These are phyloP conservation scores for Matsumyia berberina DNA, from an alignment of 2,888 invertebrate genomes.

Conservation along the genomic window DNA sequence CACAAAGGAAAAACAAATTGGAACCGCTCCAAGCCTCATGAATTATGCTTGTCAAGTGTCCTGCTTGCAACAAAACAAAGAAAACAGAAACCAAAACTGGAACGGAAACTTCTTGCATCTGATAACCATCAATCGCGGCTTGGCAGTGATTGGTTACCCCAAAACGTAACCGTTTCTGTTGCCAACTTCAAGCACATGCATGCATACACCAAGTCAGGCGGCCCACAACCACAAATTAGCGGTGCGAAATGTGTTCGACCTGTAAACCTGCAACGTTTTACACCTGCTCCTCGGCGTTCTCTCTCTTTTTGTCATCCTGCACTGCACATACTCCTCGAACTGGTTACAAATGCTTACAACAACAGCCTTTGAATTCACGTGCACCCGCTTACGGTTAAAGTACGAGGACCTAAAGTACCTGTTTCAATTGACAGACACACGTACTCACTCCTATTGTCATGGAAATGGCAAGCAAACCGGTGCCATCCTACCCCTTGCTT, in stretches of 20 bases:
- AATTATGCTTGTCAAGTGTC: slow-evolving; percentile 56
- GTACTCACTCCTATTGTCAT: slow-evolving; percentile 25
- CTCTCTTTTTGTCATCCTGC: too few relatives aligned
- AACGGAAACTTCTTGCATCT: slow-evolving; percentile 58
- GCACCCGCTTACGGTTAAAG: slow-evolving; percentile 16
- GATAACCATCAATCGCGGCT: slow-evolving; percentile 60
- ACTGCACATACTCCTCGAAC: too few relatives aligned
- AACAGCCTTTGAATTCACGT: slow-evolving; percentile 36
- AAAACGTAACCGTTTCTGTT: slow-evolving; percentile 50
- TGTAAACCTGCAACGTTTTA: slow-evolving; percentile 54
- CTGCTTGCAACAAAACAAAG: slow-evolving; percentile 5
- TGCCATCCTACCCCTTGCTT: slow-evolving; percentile 52
- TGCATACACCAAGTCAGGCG: slow-evolving; percentile 20
- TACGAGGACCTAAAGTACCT: slow-evolving; percentile 14
- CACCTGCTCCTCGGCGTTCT: slow-evolving; percentile 58
- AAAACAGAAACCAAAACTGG: not conserved
- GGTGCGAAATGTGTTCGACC: slow-evolving; percentile 37
- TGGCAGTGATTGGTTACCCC: slow-evolving; percentile 56
- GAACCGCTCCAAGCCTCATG: slow-evolving; percentile 56
- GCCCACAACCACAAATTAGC: slow-evolving; percentile 48
- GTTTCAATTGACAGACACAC: slow-evolving; percentile 17
- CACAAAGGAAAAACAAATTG: slow-evolving; percentile 41
- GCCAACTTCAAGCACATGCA: too few relatives aligned
- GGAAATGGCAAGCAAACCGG: slow-evolving; percentile 49
- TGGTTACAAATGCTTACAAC: slow-evolving; percentile 62